phyloP scores from a whole-genome alignment of 2,797 vertebrate genomes.

The Phataginus tricuspis region DNA sequence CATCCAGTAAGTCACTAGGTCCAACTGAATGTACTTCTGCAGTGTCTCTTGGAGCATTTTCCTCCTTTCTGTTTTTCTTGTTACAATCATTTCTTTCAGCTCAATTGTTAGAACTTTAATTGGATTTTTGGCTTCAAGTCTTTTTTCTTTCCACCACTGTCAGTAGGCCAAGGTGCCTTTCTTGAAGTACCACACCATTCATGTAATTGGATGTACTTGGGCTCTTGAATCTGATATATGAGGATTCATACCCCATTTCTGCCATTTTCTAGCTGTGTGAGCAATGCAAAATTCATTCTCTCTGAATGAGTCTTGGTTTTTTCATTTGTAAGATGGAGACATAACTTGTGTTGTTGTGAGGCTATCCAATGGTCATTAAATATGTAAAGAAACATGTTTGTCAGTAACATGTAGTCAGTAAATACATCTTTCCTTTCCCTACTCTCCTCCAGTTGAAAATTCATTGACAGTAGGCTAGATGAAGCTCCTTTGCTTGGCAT shows the following conservation, averaged over 20 bases:
- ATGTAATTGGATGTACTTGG: background rate
- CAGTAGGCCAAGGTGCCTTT: background rate
- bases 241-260: background rate
- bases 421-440: background rate
- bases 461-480: background rate
- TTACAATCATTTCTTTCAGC: background rate
- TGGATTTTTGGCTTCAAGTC: background rate
- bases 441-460: background rate
- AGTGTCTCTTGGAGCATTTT: background rate
- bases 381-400: background rate
- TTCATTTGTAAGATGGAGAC: background rate
- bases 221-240: background rate
- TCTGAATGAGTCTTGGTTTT: background rate
- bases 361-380: background rate
- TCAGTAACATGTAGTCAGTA: background rate
- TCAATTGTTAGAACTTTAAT: background rate
- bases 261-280: background rate
- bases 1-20: background rate
- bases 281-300: background rate
- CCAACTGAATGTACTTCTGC: background rate
- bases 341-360: background rate
- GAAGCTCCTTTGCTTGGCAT: background rate
- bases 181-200: background rate
- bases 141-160: background rate
- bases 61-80: background rate